Evolutionary conservation across 2,888 invertebrate species (phyloP).

Genomic region (Gari tellinella): DNA sequence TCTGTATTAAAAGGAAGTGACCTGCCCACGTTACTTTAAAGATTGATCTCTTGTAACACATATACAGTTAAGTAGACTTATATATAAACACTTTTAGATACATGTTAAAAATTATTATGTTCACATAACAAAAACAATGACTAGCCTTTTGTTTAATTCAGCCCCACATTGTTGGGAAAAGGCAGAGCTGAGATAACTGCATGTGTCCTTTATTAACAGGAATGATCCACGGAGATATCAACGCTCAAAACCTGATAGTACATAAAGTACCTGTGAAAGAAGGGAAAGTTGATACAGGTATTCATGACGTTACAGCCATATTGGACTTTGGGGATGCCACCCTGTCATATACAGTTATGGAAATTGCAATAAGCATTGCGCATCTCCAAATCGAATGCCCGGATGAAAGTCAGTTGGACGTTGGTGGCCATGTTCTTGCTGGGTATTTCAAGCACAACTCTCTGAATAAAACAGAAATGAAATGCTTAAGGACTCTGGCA

Average conservation of each 20-base stretch:
- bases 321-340: conserved; percentile 93
- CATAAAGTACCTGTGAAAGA: conserved; percentile 80
- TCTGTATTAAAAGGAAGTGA: too few relatives aligned
- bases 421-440: conserved; percentile 88
- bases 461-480: conserved; percentile 88
- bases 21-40: too few relatives aligned
- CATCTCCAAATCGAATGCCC: conserved; percentile 91
- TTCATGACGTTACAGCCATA: conserved; percentile 88
- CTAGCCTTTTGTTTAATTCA: too few relatives aligned
- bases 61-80: too few relatives aligned
- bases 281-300: conserved; percentile 67
- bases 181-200: too few relatives aligned
- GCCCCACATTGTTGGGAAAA: too few relatives aligned
- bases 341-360: conserved; percentile 89
- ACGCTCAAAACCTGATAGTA: conserved; percentile 94
- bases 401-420: conserved; percentile 84
- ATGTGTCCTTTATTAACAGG: too few relatives aligned
- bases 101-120: too few relatives aligned
- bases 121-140: too few relatives aligned
- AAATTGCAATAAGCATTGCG: conserved; percentile 92
- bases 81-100: too few relatives aligned
- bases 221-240: conserved; percentile 95
- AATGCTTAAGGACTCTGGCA: conserved; percentile 89
- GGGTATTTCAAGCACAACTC: conserved; percentile 90
- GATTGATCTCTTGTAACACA: too few relatives aligned